phyloP scores from a whole-genome alignment of 2,113 vertebrate species.

The Phyllostomus discolor region DNA sequence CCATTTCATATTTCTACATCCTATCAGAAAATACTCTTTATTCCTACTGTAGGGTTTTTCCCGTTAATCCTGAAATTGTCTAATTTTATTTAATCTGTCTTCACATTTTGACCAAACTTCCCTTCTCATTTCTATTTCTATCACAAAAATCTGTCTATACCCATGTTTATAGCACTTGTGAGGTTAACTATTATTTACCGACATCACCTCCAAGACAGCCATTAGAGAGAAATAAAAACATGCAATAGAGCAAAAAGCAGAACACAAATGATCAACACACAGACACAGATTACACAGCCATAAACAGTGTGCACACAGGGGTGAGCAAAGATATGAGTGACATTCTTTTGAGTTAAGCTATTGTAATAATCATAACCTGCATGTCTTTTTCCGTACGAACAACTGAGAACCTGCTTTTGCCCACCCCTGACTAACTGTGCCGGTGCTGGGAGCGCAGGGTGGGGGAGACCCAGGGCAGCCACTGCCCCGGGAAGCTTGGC shows the following conservation, averaged over 20 bases:
- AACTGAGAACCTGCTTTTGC: no score
- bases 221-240: not conserved
- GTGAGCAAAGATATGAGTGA: no score
- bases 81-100: constrained; percentile 6
- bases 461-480: not conserved
- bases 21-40: not conserved
- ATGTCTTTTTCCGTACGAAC: no score
- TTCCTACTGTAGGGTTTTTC: not conserved
- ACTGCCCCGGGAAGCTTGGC: not conserved
- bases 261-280: no score
- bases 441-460: not conserved
- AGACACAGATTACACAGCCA: not conserved
- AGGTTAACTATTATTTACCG: not conserved
- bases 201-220: not conserved
- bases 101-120: not conserved
- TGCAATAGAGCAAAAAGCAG: not conserved
- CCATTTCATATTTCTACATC: not conserved
- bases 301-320: not conserved
- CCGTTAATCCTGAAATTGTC: not conserved
- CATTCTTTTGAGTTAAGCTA: no score
- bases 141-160: not conserved
- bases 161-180: not conserved
- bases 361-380: no score
- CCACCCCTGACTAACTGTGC: not conserved
- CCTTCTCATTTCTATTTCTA: not conserved